Base-by-base conservation (phyloP, 1,140 invertebrate species). In the Diabrotica virgifera region DNA sequence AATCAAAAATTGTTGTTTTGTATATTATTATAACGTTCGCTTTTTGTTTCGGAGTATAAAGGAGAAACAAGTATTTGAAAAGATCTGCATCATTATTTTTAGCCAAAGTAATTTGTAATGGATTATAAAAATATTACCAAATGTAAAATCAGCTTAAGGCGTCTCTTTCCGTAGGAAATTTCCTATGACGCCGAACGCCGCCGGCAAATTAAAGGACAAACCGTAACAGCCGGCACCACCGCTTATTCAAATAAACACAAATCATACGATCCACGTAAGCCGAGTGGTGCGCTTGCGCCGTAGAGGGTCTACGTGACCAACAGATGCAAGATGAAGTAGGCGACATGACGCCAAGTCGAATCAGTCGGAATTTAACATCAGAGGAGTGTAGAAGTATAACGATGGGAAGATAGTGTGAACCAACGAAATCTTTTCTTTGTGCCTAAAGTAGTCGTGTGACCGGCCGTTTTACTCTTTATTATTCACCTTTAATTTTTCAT, bases 351-450 rank as follows among this genome's bases (percentile, higher is more conserved):
- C 59, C 10, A 9, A 52, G 24, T 24, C 2, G 8, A 65, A 60
- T 60, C 70, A 76, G 74, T 76, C 72, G 74, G 74, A 76, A 74
- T 70, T 74, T 74, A 76, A 74, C 74, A 76, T 74, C 74, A 67
- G 66, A 62, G 70, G 69, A 67, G 71, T 66, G 70, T 63, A 59
- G 65, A 66, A 66, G 65, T 14, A 66, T 60, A 53, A 71, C 62
- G 52, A 70, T 71, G 70, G 72, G 67, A 73, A 73, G 74, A 76
- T 74, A 74, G 72, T 66, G 52, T 63, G 69, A 72, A 73, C 71
- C 71, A 67, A 71, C 68, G 66, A 72, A 70, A 65, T 68, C 66
- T 72, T 75, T 74, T 74, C 71, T 75, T 75, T 75, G 70, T 75
- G 74, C 72, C 70, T 73, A 70, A 70, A 63, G 62, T 72, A 70